phyloP scores from a whole-genome alignment of 2,888 invertebrate genomes.

The Cepaea hortensis region DNA sequence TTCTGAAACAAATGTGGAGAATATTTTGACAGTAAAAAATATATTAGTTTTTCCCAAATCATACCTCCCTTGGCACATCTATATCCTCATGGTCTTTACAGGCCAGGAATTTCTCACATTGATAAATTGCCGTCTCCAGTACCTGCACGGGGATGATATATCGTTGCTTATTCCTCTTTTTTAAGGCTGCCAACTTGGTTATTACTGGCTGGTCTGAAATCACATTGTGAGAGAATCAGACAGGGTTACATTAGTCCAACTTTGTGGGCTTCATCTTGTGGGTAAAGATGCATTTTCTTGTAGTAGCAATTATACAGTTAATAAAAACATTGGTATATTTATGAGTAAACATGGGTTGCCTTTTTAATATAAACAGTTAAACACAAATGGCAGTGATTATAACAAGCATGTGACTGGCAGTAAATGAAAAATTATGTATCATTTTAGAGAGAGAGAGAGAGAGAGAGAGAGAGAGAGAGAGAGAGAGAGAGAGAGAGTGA shows the following conservation, averaged over 20 bases:
- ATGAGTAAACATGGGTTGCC: not conserved
- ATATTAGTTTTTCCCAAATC: not conserved
- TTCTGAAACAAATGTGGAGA: too few relatives aligned
- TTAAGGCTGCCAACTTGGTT: slow-evolving; percentile 13
- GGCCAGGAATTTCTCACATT: slow-evolving; percentile 86
- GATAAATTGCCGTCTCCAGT: slow-evolving; percentile 87
- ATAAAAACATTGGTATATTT: not conserved
- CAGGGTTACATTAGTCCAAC: not conserved
- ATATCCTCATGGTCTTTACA: slow-evolving; percentile 82
- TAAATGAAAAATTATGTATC: too few relatives aligned
- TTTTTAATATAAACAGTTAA: too few relatives aligned
- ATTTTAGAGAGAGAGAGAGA: too few relatives aligned
- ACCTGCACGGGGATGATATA: slow-evolving; percentile 82
- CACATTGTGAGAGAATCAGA: not conserved
- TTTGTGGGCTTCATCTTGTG: too few relatives aligned
- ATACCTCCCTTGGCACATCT: slow-evolving; percentile 79
- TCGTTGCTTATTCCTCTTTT: slow-evolving; percentile 62
- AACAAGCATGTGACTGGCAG: too few relatives aligned
- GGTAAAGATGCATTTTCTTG: too few relatives aligned
- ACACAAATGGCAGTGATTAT: too few relatives aligned
- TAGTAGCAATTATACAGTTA: not conserved
- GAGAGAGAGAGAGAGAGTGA: too few relatives aligned
- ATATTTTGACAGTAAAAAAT: too few relatives aligned
- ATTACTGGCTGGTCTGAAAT: slow-evolving; percentile 27
- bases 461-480: too few relatives aligned